A percentile compares a stretch with the other conserved stretches of the same genome.
Conservation (phyloP, 2,888 invertebrate genomes). For the Lepidochitona cinerea region DNA sequence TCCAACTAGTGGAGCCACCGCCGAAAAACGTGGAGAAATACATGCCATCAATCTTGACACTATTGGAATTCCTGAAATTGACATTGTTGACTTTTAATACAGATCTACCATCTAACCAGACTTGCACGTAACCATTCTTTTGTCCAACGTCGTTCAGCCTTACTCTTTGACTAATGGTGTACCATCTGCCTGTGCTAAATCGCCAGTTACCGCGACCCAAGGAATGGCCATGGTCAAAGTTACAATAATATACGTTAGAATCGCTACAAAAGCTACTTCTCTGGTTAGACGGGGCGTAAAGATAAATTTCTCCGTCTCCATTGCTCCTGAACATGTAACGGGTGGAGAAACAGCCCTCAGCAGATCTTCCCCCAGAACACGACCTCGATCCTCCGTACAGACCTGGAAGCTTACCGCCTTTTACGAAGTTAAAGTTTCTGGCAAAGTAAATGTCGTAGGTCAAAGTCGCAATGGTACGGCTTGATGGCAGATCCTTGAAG, state of each 20-base stretch:
- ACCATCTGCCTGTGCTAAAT: slow-evolving; percentile 35
- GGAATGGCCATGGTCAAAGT: slow-evolving; percentile 32
- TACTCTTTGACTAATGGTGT: slow-evolving; percentile 41
- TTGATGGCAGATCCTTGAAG: slow-evolving; percentile 29
- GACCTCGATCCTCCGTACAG: slow-evolving; percentile 36
- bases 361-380: slow-evolving; percentile 45
- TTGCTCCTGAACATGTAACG: slow-evolving; percentile 52
- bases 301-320: slow-evolving; percentile 53
- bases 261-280: slow-evolving; percentile 26
- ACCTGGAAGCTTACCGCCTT: slow-evolving; percentile 54
- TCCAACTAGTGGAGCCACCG: slow-evolving; percentile 38
- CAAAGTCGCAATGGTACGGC: slow-evolving; percentile 21
- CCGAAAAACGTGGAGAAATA: slow-evolving; percentile 57
- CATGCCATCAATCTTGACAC: slow-evolving; percentile 40
- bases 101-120: slow-evolving; percentile 39
- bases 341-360: slow-evolving; percentile 47
- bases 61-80: slow-evolving; percentile 30
- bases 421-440: slow-evolving; percentile 32
- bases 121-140: slow-evolving; percentile 35
- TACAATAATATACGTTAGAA: slow-evolving; percentile 23
- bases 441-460: slow-evolving; percentile 37
- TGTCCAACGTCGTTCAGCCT: slow-evolving; percentile 42
- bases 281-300: slow-evolving; percentile 44
- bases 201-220: slow-evolving; percentile 26
- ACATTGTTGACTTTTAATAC: slow-evolving; percentile 30